These are phyloP conservation scores for Arizona elegans DNA, from an alignment of 2,113 vertebrate genomes.

Conservation along the genomic window DNA sequence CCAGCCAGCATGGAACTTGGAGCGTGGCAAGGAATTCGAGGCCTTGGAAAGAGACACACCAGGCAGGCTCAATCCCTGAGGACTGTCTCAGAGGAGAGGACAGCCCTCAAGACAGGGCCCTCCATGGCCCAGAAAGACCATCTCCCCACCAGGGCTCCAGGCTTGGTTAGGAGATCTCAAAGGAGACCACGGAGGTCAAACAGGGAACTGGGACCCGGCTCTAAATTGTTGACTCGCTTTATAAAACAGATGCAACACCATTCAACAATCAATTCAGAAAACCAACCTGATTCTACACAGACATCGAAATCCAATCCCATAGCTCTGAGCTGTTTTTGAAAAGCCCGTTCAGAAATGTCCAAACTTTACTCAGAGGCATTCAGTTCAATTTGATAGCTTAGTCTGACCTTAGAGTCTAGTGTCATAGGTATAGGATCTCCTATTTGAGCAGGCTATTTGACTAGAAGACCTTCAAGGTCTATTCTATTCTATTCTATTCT, in stretches of 20 bases:
- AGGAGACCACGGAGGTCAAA: neutral
- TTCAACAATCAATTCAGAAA: neutral
- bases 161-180: neutral
- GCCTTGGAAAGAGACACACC: slow-evolving; percentile 23
- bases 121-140: no score
- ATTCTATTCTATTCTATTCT: no score
- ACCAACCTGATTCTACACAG: neutral
- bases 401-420: neutral
- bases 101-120: neutral
- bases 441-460: neutral
- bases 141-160: neutral
- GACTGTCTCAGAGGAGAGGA: slow-evolving; percentile 13
- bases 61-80: slow-evolving; percentile 1
- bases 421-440: neutral
- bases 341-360: neutral
- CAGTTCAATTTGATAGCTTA: neutral
- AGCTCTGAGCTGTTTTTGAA: neutral
- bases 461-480: neutral
- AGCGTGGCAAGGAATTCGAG: rapidly evolving
- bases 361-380: neutral
- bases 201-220: neutral
- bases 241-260: neutral
- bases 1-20: slow-evolving; percentile 48
- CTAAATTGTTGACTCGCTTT: neutral
- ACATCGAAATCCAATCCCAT: neutral